phyloP scores from a whole-genome alignment of 2,797 vertebrate genomes.

The Melanogrammus aeglefinus region DNA sequence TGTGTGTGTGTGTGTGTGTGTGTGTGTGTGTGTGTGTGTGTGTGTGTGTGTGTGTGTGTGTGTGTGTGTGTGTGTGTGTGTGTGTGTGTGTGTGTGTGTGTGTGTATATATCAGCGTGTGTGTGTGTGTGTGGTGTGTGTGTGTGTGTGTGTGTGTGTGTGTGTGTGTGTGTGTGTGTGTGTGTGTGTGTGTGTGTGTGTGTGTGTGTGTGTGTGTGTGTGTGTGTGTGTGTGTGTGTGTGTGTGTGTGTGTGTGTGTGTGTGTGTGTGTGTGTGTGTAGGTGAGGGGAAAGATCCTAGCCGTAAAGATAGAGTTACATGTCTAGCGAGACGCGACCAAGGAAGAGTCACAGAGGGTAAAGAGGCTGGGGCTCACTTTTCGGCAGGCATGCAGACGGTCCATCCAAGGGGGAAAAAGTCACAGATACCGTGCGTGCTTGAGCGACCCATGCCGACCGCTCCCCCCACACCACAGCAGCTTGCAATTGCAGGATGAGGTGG shows the following conservation, averaged over 20 bases:
- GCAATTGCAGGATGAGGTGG: neutral
- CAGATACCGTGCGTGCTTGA: conserved; percentile 18
- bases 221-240: conserved; percentile 26
- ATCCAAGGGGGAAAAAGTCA: conserved; percentile 29
- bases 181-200: conserved; percentile 24
- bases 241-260: conserved; percentile 6
- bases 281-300: conserved; percentile 40
- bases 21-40: conserved; percentile 12
- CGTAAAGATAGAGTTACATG: conserved; percentile 51
- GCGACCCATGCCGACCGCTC: neutral
- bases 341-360: conserved; percentile 51
- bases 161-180: conserved; percentile 15
- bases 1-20: conserved; percentile 27
- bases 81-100: neutral
- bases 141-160: conserved; percentile 26
- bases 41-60: conserved; percentile 21
- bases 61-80: conserved; percentile 30
- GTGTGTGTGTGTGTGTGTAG: conserved; percentile 9
- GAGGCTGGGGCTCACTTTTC: conserved; percentile 33
- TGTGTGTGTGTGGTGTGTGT: conserved; percentile 19
- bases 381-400: conserved; percentile 33
- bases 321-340: conserved; percentile 48
- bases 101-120: conserved; percentile 9
- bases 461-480: neutral
- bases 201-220: conserved; percentile 21